Percentiles rank a stretch among this genome's conserved stretches.
These are phyloP conservation scores for Gavialis gangeticus DNA, from an alignment of 2,113 vertebrate species.

Conservation along the genomic window DNA sequence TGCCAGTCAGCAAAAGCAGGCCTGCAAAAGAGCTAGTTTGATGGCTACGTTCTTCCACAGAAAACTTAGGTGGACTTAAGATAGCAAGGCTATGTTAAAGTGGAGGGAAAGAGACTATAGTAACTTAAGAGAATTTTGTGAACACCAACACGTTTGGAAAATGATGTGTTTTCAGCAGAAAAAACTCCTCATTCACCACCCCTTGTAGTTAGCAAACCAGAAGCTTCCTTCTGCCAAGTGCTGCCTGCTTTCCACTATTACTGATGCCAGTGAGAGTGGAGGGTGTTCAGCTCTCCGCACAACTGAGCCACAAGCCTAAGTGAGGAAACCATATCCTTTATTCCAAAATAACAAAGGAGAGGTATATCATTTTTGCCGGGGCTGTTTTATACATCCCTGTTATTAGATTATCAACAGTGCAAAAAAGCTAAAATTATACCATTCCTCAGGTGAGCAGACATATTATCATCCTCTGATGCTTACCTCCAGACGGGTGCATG, in stretches of 20 bases:
- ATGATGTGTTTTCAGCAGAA: neutral
- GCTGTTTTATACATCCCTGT: neutral
- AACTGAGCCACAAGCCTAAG: neutral
- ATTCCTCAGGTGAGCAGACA: too few relatives aligned
- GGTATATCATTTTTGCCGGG: neutral
- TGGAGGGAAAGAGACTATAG: fast-evolving
- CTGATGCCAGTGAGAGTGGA: neutral
- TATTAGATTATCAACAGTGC: neutral
- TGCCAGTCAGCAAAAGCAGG: neutral
- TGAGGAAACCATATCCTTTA: neutral
- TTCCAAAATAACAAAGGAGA: neutral
- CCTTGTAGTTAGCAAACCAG: neutral
- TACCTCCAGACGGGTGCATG: too few relatives aligned
- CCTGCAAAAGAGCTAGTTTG: fast-evolving
- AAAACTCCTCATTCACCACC: neutral
- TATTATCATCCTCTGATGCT: too few relatives aligned
- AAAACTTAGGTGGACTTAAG: neutral
- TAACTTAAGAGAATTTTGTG: neutral
- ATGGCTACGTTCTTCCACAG: fast-evolving
- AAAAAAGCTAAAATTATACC: too few relatives aligned
- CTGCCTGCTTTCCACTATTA: too few relatives aligned
- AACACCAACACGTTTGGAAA: neutral
- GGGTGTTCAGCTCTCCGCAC: neutral
- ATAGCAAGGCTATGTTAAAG: neutral
- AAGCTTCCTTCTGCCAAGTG: neutral